These are phyloP conservation scores for Drosophila sturtevanti DNA, from an alignment of 1,140 invertebrate species.

Conservation along the genomic window DNA sequence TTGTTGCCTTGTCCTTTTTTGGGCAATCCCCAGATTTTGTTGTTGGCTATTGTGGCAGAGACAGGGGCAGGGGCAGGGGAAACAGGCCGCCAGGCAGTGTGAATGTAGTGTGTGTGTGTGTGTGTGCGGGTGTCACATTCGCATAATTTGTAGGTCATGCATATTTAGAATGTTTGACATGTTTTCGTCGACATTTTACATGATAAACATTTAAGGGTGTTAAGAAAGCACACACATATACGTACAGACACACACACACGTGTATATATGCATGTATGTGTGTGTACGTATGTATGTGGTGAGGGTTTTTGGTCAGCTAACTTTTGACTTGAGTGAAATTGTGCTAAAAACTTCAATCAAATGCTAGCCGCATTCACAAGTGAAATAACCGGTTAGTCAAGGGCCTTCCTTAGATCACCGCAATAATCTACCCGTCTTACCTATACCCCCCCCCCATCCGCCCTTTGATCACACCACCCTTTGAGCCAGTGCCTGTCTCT, in stretches of 20 bases:
- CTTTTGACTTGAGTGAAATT: constrained; percentile 52
- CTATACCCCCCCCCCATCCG: background rate
- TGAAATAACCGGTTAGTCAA: constrained; percentile 51
- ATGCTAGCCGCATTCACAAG: constrained; percentile 32
- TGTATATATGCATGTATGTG: constrained; percentile 10
- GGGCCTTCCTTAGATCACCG: background rate
- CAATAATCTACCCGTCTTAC: background rate
- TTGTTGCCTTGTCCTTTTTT: background rate
- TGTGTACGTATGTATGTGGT: background rate
- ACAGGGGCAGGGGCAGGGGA: background rate
- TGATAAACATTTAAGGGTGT: constrained; percentile 77
- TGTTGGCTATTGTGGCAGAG: constrained; percentile 17
- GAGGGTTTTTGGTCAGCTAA: constrained; percentile 1
- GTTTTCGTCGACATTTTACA: constrained; percentile 75
- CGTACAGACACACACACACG: background rate
- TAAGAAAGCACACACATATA: constrained; percentile 28
- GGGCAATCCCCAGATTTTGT: constrained; percentile 40
- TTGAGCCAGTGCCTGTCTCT: background rate
- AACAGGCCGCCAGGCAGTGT: background rate
- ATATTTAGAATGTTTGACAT: constrained; percentile 80
- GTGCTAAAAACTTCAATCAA: constrained; percentile 65
- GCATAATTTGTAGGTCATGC: constrained; percentile 78
- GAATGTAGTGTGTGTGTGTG: constrained; percentile 17
- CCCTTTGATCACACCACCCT: background rate
- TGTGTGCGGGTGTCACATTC: constrained; percentile 55